phyloP scores from a whole-genome alignment of 1,140 invertebrate genomes.

The Ceratina australensis region DNA sequence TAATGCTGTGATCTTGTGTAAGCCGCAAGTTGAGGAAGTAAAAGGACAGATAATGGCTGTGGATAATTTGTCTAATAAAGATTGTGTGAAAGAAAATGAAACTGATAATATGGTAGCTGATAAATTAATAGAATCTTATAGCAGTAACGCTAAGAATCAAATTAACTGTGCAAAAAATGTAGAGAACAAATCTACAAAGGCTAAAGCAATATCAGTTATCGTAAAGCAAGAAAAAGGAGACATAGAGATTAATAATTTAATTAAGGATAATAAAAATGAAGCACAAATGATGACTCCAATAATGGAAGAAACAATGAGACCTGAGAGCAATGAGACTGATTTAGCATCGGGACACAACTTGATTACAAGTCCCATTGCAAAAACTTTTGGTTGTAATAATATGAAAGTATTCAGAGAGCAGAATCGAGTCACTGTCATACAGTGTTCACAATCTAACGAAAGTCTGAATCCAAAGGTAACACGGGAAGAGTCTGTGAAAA shows the following conservation, averaged over 20 bases:
- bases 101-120: not conserved
- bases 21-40: not conserved
- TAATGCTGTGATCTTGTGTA: not conserved
- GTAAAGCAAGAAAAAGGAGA: constrained; percentile 43
- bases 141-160: not conserved
- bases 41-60: not conserved
- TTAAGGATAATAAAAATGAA: not conserved
- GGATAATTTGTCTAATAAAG: too few relatives aligned
- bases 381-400: not conserved
- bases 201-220: constrained; percentile 40
- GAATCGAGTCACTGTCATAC: constrained; percentile 23
- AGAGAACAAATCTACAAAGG: not conserved
- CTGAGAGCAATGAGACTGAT: not conserved
- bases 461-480: not conserved
- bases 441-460: constrained; percentile 1
- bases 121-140: not conserved
- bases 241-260: not conserved
- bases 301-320: constrained; percentile 34
- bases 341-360: too few relatives aligned
- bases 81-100: not conserved
- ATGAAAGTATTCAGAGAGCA: not conserved
- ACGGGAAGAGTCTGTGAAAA: too few relatives aligned
- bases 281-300: constrained; percentile 24
- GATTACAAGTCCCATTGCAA: not conserved
- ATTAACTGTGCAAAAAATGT: not conserved